Evolutionary conservation across 1,140 invertebrate species (phyloP).

Genomic region (Homalodisca vitripennis): DNA sequence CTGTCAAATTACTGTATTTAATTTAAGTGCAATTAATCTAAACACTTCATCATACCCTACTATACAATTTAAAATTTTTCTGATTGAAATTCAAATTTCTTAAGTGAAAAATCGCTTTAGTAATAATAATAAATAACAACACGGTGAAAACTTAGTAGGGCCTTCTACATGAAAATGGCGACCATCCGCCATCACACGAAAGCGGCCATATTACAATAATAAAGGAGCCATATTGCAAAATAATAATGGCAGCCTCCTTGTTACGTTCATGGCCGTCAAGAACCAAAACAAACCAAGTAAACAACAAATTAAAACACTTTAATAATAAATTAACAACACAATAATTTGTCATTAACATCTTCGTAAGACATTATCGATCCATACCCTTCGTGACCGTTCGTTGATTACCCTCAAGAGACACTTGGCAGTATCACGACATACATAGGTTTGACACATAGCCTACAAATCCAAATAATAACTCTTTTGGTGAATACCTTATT

Average conservation of each 20-base stretch:
- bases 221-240: conserved; percentile 54
- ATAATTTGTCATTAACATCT: no score
- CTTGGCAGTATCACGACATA: not conserved
- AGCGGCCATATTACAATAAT: conserved; percentile 55
- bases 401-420: not conserved
- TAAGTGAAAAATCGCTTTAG: no score
- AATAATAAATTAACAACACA: conserved; percentile 26
- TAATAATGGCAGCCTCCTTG: conserved; percentile 64
- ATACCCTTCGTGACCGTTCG: conserved; percentile 12
- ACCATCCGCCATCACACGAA: conserved; percentile 43
- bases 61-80: no score
- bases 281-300: conserved; percentile 57
- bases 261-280: conserved; percentile 53
- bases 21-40: no score
- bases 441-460: not conserved
- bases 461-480: not conserved
- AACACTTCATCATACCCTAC: no score
- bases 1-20: no score
- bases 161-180: conserved; percentile 35
- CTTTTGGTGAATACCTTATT: not conserved
- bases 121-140: no score
- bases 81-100: no score
- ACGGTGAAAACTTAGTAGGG: no score
- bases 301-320: conserved; percentile 21
- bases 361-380: conserved; percentile 40